These are phyloP conservation scores for Eurosta solidaginis DNA, from an alignment of 1,140 invertebrate species.

Conservation along the genomic window DNA sequence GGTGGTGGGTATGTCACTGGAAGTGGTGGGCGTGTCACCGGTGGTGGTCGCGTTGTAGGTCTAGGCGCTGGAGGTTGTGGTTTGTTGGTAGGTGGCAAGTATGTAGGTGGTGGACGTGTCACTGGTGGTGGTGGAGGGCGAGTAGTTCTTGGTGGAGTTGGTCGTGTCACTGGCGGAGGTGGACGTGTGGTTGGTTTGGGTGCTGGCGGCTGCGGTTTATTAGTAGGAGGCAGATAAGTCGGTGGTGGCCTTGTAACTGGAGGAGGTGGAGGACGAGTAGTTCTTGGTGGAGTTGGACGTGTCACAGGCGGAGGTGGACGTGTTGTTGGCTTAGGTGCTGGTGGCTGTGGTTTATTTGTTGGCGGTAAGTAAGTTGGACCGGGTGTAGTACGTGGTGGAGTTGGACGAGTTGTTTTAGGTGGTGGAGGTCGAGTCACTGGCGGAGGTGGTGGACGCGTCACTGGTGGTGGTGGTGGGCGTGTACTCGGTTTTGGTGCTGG, in stretches of 20 bases:
- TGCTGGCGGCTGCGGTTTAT: too few species aligned
- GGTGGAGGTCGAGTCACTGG: slow-evolving; percentile 31
- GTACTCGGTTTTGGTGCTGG: background rate
- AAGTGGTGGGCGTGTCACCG: slow-evolving; percentile 31
- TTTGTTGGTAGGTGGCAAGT: slow-evolving; percentile 34
- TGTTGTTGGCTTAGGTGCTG: too few species aligned
- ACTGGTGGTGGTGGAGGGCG: background rate
- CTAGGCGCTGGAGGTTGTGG: slow-evolving; percentile 25
- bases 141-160: background rate
- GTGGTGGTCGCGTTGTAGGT: background rate
- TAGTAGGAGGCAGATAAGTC: slow-evolving; percentile 37
- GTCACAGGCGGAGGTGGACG: slow-evolving; percentile 32
- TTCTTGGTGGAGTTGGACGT: slow-evolving; percentile 29
- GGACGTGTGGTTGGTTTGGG: too few species aligned
- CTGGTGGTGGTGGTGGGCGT: slow-evolving; percentile 27
- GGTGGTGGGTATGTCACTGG: slow-evolving; percentile 26
- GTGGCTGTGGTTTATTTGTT: too few species aligned
- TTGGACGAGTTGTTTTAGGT: slow-evolving; percentile 17
- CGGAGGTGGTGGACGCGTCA: slow-evolving; percentile 30
- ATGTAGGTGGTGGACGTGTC: slow-evolving; percentile 29
- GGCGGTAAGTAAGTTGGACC: slow-evolving; percentile 46
- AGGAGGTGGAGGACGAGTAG: slow-evolving; percentile 30
- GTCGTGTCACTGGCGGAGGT: background rate
- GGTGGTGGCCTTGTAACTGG: slow-evolving; percentile 38
- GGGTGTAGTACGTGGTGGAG: slow-evolving; percentile 28